Percentiles rank a stretch among this genome's conserved stretches.
Evolutionary conservation across 2,113 vertebrate species (phyloP).

Genomic region (Pachycephala philippinensis): DNA sequence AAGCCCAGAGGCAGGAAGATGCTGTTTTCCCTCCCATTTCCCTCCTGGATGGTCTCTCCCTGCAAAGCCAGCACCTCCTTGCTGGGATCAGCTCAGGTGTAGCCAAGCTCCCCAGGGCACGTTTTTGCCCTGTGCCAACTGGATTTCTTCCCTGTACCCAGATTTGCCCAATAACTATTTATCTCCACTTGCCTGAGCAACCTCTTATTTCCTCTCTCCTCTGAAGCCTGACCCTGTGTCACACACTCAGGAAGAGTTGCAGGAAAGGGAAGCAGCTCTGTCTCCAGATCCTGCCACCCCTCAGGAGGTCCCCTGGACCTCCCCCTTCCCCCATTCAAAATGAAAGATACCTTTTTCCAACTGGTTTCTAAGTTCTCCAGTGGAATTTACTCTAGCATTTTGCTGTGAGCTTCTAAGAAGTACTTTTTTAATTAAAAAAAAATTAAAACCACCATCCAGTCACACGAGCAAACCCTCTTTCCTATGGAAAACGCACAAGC

Average conservation of each 20-base stretch:
- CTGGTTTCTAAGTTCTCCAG: not conserved
- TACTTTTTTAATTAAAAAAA: not conserved
- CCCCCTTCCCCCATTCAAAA: not conserved
- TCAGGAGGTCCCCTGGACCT: not conserved
- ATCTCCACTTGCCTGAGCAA: not conserved
- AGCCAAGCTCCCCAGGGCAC: not conserved
- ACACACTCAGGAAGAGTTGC: not conserved
- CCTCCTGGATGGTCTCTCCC: not conserved
- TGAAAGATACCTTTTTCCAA: not conserved
- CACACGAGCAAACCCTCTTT: not conserved
- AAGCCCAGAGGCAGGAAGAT: fast-evolving
- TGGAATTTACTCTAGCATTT: not conserved
- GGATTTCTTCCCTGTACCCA: not conserved
- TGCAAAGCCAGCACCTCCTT: not conserved
- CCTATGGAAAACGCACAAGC: not conserved
- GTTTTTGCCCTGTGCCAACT: not conserved
- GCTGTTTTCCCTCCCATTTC: not conserved
- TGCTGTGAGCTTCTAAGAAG: not conserved
- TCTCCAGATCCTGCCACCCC: not conserved
- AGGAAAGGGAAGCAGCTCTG: not conserved
- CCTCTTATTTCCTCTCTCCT: not conserved
- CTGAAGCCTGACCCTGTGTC: not conserved
- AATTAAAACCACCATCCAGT: not conserved
- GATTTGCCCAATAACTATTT: not conserved
- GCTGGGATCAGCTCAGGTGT: not conserved